Base-by-base conservation (phyloP, 2,888 invertebrate species). In the Plebejus anna region DNA sequence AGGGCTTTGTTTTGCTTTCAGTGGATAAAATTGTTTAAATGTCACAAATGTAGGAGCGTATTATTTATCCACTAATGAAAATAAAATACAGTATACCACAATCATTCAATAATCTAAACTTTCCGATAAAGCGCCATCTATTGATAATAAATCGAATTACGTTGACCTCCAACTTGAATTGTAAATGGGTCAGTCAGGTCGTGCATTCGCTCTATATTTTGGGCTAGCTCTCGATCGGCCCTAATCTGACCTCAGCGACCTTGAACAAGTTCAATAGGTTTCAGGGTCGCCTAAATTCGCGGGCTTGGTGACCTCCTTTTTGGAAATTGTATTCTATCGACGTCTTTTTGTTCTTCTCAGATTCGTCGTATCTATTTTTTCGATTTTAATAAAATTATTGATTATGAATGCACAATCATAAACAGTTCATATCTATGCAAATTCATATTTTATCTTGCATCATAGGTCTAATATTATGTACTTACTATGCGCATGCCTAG, bases 231-330 rank as follows among this genome's bases (percentile, higher is more conserved):
- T 85, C 83, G 85, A 86, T 83, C 85, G 80, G 79, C 88, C 88
- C 89, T 87, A 87, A 87, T 86, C 84, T 87, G 89, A 90, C 89
- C 90, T 84, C 84, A 73, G 81, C 80, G 87, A 88, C 90, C 91
- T 90, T 89, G 90, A 81, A 82, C 83, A 84, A 84, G 85, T 84
- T 85, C 84, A 84, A 72, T 78, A 81, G 77, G 76, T 78, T 82
- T 82, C 81, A 85, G 83, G 88, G 89, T 88, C 87, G 85, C 77
- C 76, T 75, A 79, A 81, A 79, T 78, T 81, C 51, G 80, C 79
- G 78, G 78, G 79, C 75, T 76, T 78, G 77, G 61, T 77, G 77
- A 78, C 77, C 78, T 77, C 75, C 70, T 76, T 79, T 76, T 78
- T 77, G 57, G 59, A 59, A 59, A 76, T 76, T 70, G 47, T 47